Percentiles rank a stretch among this genome's conserved stretches.
phyloP scores from a whole-genome alignment of 2,113 vertebrate genomes.

The Periophthalmus modestus region DNA sequence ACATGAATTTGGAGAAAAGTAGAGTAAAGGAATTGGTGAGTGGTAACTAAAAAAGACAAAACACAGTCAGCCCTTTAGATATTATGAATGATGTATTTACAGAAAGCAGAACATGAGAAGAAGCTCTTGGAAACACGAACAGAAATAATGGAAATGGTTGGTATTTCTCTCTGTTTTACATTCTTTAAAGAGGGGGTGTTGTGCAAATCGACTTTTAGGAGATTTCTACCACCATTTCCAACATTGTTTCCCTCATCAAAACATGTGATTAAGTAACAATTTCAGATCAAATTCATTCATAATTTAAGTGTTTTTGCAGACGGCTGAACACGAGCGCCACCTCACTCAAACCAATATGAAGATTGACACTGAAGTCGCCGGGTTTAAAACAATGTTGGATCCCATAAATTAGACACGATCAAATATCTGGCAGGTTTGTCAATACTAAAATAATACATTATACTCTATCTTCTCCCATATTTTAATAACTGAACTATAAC shows the following conservation, averaged over 20 bases:
- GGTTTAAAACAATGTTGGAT: slow-evolving; percentile 95
- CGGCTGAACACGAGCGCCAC: slow-evolving; percentile 86
- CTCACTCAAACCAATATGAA: slow-evolving; percentile 90
- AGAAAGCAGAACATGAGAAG: slow-evolving; percentile 88
- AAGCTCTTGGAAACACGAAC: slow-evolving; percentile 86
- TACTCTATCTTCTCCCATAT: neutral
- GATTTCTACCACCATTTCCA: too few species aligned
- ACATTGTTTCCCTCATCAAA: too few species aligned
- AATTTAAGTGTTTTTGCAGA: slow-evolving; percentile 66
- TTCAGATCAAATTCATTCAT: neutral
- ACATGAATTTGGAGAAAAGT: slow-evolving; percentile 92
- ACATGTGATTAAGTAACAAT: neutral
- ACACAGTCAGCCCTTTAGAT: neutral
- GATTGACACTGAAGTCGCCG: slow-evolving; percentile 95
- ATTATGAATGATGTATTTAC: slow-evolving; percentile 18
- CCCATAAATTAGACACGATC: slow-evolving; percentile 95
- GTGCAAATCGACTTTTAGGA: too few species aligned
- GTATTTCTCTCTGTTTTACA: slow-evolving; percentile 30
- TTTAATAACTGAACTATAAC: neutral
- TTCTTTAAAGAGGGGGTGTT: neutral
- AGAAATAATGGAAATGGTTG: slow-evolving; percentile 91
- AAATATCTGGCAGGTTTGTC: slow-evolving; percentile 96
- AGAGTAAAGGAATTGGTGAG: slow-evolving; percentile 91
- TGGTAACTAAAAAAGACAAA: slow-evolving; percentile 14
- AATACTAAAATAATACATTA: neutral